phyloP scores from a whole-genome alignment of 2,888 invertebrate genomes.

The Dilophus febrilis region DNA sequence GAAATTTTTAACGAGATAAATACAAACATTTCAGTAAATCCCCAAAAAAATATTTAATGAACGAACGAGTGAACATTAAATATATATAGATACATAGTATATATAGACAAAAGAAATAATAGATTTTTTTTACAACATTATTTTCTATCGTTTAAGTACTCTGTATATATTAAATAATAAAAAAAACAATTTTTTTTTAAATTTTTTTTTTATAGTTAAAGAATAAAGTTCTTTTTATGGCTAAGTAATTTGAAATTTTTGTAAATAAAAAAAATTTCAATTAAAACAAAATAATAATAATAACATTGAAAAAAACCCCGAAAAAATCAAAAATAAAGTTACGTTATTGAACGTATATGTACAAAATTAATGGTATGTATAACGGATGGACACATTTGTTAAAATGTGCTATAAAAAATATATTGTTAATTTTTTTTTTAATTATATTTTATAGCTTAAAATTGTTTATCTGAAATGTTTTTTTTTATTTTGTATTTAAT shows the following conservation, averaged over 20 bases:
- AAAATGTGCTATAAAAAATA: neutral
- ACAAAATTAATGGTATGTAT: too few relatives aligned
- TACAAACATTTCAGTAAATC: neutral
- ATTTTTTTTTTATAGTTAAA: neutral
- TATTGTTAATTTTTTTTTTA: too few relatives aligned
- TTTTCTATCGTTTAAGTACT: neutral
- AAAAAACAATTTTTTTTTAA: neutral
- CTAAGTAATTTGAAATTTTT: neutral
- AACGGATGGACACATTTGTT: slow-evolving; percentile 6
- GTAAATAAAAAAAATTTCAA: neutral
- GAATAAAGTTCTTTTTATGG: neutral
- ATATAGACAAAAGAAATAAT: neutral
- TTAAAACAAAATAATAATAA: slow-evolving; percentile 9
- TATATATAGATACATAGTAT: neutral
- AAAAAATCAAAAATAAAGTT: neutral
- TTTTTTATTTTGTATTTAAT: too few relatives aligned
- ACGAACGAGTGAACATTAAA: too few relatives aligned
- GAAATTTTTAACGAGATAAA: neutral
- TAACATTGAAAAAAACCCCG: too few relatives aligned
- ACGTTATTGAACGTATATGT: neutral
- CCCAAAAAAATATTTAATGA: neutral
- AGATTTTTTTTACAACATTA: neutral
- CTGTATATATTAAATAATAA: neutral
- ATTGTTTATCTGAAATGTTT: neutral
- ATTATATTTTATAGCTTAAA: too few relatives aligned